Base-by-base conservation (phyloP, 2,888 invertebrate species). In the Drosophila kuntzei region DNA sequence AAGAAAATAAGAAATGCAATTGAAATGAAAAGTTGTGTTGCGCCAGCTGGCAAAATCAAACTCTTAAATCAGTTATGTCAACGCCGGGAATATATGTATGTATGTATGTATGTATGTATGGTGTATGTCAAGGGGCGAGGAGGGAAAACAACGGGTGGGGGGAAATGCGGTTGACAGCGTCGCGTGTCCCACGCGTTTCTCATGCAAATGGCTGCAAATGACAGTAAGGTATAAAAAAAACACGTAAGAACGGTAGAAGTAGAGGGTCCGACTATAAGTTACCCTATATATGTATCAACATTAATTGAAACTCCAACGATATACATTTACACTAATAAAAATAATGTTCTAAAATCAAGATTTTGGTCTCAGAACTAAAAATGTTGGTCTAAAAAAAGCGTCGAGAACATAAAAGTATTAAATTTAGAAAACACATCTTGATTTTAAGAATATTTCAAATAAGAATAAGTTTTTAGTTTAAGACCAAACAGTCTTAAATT, bases 111-210 rank as follows among this genome's bases (percentile, higher is more conserved):
- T n/a, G n/a, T n/a, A n/a, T n/a, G n/a, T n/a, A n/a, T n/a, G n/a
- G n/a, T n/a, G n/a, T n/a, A 8, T 3, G n/a, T 22, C 43, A 20
- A 6, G 11, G 32, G 11, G 5, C 5, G 1, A 3, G 16, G 0
- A n/a, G 9, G 20, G n/a, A 36, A 7, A 8, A 39, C 6, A 20
- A 12, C 36, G 18, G 9, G 8, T 1, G n/a, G 36, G 12, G 32
- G 6, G 27, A 34, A 49, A 18, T 57, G 25, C n/a, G 49, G 37
- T 43, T 29, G 32, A 14, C 51, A 20, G n/a, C 41, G 44, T 74
- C 64, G 77, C 65, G 51, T 64, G 64, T 76, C 71, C 77, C 77
- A 76, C 78, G 66, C 78, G 55, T 29, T 32, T n/a, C 44, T 27
- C 72, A 71, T 66, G 55, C 73, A 71, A 73, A 60, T 49, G 44